A percentile compares a stretch with the other conserved stretches of the same genome.
These are phyloP conservation scores for Astyanax mexicanus DNA, from an alignment of 2,797 vertebrate genomes.

Conservation along the genomic window DNA sequence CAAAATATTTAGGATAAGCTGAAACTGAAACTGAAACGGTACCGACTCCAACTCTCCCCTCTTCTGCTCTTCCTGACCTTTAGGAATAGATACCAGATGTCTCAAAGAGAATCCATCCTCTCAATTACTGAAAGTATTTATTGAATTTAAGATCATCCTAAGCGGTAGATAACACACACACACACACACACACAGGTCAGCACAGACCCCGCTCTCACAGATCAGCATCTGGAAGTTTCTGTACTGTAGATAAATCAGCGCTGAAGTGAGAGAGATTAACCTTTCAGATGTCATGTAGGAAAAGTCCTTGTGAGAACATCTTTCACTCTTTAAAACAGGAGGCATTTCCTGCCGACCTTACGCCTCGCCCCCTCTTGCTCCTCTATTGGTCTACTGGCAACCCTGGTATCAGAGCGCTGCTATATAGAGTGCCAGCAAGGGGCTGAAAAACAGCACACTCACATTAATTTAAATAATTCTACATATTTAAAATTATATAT, in stretches of 20 bases:
- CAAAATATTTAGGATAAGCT: too few relatives aligned
- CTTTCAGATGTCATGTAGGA: neutral
- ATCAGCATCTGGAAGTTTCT: neutral
- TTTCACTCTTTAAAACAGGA: conserved; percentile 15
- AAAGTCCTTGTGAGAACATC: conserved; percentile 10
- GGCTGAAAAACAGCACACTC: too few relatives aligned
- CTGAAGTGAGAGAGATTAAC: neutral
- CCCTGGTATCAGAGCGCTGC: too few relatives aligned
- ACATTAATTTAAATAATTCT: too few relatives aligned
- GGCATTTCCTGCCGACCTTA: conserved; percentile 49
- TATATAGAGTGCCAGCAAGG: too few relatives aligned
- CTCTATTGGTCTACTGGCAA: too few relatives aligned
- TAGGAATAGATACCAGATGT: neutral
- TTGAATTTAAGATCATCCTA: neutral
- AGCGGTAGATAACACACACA: too few relatives aligned
- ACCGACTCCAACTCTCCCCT: neutral
- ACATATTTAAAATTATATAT: too few relatives aligned
- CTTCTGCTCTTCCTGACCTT: neutral
- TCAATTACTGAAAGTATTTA: neutral
- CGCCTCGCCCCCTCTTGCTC: neutral
- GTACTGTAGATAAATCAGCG: neutral
- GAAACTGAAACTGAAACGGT: neutral
- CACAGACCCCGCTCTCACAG: neutral
- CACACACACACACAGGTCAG: neutral
- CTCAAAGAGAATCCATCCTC: neutral